These are phyloP conservation scores for Drosophila atroscutellata DNA, from an alignment of 2,888 invertebrate genomes.

Conservation along the genomic window DNA sequence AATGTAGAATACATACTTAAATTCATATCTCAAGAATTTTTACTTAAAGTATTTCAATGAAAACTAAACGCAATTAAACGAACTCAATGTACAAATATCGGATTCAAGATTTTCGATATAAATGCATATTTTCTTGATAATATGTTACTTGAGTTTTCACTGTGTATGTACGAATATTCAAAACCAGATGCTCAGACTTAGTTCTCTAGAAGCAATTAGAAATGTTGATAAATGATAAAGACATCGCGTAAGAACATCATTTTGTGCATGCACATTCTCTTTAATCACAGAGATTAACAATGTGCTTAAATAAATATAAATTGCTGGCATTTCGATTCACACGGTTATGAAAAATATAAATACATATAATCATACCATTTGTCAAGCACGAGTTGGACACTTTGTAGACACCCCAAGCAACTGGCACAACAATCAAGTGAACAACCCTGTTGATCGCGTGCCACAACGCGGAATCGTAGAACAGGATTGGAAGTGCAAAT, in stretches of 20 bases:
- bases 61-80: not conserved
- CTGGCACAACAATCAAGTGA: conserved; percentile 3
- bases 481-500: conserved; percentile 12
- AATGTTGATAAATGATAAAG: conserved; percentile 44
- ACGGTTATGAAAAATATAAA: conserved; percentile 29
- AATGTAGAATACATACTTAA: not conserved
- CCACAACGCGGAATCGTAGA: not conserved
- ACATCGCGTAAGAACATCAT: conserved; percentile 1
- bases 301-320: conserved; percentile 41
- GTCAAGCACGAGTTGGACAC: conserved; percentile 33
- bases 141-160: not conserved
- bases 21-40: not conserved
- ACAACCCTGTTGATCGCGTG: conserved; percentile 16
- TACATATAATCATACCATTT: conserved; percentile 5
- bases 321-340: conserved; percentile 26
- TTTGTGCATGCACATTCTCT: conserved; percentile 23
- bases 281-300: conserved; percentile 42
- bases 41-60: not conserved
- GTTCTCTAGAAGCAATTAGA: conserved; percentile 27
- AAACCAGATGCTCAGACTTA: conserved; percentile 2
- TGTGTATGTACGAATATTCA: conserved; percentile 1
- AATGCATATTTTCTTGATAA: too few species aligned
- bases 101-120: not conserved
- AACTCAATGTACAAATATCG: not conserved
- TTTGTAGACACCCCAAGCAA: not conserved